Evolutionary conservation across 2,888 invertebrate species (phyloP), one percentile per base, ranked within the genome.

Genomic region (Drosophila putrida): DNA sequence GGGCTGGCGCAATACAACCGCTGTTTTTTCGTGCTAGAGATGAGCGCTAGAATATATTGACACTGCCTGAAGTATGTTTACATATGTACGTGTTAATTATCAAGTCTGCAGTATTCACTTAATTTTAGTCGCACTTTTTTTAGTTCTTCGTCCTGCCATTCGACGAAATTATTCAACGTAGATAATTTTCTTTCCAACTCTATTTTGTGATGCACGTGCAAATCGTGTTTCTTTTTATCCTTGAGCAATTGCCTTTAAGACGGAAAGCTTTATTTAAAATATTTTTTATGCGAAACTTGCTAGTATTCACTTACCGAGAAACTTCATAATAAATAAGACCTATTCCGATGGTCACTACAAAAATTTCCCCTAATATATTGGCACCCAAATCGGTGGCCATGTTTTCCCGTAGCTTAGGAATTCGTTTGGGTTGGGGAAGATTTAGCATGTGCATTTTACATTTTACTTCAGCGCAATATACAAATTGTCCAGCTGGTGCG

Each of bases 401-500:
- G 0, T 57, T 3, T 3, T 58, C 41, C 6, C 69, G 15, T 0
- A 83, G 28, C 0, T 11, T 67, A 0, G 69, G 81, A 25, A 83
- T 50, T 15, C 15, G n/a, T 20, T 47, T 69, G 0, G 83, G 87
- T 27, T 83, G 87, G 0, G 72, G 75, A 20, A 83, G 6, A 5
- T 15, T 49, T 6, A 83, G 15, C 60, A 81, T 62, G 0, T 27
- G 39, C 25, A 83, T 46, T 54, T 81, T 87, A 6, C 47, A 65
- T 31, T 87, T 68, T 0, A 61, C 33, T 50, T 84, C 82, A 1
- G 71, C 2, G 4, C n/a, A 28, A 20, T 87, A 25, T 2, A 75
- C 57, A 0, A 71, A 28, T 51, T 87, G 87, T 4, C 79, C 87
- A 6, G 80, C 67, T 4, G 77, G 77, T 6, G 49, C 66, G 11